A percentile compares a stretch with the other conserved stretches of the same genome.
These are phyloP conservation scores for Amphimedon queenslandica DNA, from an alignment of 37 sponge, comb jelly and placozoan genomes.

Conservation along the genomic window DNA sequence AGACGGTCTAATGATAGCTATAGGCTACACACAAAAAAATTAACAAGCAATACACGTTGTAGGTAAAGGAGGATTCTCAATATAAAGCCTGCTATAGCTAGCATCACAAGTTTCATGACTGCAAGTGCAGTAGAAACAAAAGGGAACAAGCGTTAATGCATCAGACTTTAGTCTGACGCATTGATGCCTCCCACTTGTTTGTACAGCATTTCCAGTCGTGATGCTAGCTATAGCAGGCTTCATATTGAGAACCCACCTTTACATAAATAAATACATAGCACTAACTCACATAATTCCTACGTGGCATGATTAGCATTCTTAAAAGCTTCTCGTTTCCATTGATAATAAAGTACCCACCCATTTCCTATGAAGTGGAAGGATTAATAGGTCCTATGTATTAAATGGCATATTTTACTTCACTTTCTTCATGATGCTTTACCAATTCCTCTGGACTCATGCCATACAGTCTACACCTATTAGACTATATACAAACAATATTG, in stretches of 20 bases:
- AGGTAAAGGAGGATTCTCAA: too few species aligned
- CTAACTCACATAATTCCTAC: constrained; percentile 80
- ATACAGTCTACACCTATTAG: constrained; percentile 63
- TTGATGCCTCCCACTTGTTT: too few species aligned
- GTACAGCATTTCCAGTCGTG: too few species aligned
- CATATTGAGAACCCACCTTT: too few species aligned
- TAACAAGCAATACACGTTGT: too few species aligned
- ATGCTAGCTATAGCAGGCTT: too few species aligned
- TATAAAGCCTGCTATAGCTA: too few species aligned
- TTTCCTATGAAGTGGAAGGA: constrained; percentile 45
- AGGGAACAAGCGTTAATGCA: too few species aligned
- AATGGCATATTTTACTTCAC: constrained; percentile 27
- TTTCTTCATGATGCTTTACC: constrained; percentile 77
- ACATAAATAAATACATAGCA: neutral
- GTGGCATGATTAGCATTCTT: constrained; percentile 83
- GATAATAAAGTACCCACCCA: constrained; percentile 97
- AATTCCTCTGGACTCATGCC: constrained; percentile 59
- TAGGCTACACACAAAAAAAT: constrained; percentile 51
- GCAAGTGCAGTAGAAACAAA: too few species aligned
- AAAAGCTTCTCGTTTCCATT: constrained; percentile 92
- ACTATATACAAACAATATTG: constrained; percentile 40
- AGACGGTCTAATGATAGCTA: constrained; percentile 69
- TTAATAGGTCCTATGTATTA: neutral
- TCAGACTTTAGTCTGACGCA: too few species aligned
- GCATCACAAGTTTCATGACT: too few species aligned